Percentiles rank a stretch among this genome's conserved stretches.
Conservation (phyloP, 1,140 invertebrate species). For the Plodia interpunctella region DNA sequence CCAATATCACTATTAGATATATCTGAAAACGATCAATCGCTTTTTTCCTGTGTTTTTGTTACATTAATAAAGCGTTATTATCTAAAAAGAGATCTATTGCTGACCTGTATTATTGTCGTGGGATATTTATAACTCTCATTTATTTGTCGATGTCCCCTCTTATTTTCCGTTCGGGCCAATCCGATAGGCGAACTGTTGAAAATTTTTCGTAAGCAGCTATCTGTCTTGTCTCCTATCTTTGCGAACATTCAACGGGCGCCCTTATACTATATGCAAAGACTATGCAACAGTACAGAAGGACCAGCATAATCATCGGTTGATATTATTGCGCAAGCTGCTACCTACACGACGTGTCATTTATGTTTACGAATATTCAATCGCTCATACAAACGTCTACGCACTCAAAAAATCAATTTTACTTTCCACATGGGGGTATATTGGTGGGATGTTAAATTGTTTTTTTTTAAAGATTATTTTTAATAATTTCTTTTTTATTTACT, state of each 20-base stretch:
- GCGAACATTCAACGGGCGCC: slow-evolving; percentile 66
- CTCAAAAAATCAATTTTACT: no score
- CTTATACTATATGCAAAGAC: slow-evolving; percentile 54
- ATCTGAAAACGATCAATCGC: slow-evolving; percentile 46
- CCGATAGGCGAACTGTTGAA: slow-evolving; percentile 70
- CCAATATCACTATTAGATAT: slow-evolving; percentile 39
- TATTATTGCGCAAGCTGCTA: not conserved
- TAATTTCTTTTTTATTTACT: no score
- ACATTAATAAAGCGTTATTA: slow-evolving; percentile 68
- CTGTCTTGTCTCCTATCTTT: slow-evolving; percentile 72
- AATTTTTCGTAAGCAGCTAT: slow-evolving; percentile 75
- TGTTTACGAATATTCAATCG: no score
- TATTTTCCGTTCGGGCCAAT: slow-evolving; percentile 74
- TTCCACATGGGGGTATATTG: no score
- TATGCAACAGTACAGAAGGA: slow-evolving; percentile 11
- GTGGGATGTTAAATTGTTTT: no score
- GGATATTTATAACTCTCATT: slow-evolving; percentile 73
- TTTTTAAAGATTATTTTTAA: no score
- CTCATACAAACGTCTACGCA: no score
- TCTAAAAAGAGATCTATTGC: slow-evolving; percentile 70
- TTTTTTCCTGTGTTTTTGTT: slow-evolving; percentile 68
- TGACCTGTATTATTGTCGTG: slow-evolving; percentile 76
- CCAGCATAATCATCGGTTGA: not conserved
- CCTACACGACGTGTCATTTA: no score
- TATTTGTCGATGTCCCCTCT: slow-evolving; percentile 71